Percentiles rank a stretch among this genome's conserved stretches.
These are phyloP conservation scores for Patella caerulea DNA, from an alignment of 2,888 invertebrate genomes.

Conservation along the genomic window DNA sequence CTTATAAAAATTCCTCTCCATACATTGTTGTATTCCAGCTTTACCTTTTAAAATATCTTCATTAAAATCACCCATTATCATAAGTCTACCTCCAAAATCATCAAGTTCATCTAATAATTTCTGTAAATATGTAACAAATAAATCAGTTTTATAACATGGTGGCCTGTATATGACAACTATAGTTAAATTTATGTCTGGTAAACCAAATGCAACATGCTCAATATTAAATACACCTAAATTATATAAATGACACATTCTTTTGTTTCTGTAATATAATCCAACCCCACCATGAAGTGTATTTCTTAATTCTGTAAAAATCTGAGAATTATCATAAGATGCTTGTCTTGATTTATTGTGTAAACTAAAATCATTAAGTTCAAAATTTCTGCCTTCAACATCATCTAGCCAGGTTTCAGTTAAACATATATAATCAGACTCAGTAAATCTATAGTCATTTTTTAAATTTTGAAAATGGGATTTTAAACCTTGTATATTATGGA, in stretches of 20 bases:
- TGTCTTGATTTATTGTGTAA: conserved; percentile 21
- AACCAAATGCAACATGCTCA: conserved; percentile 22
- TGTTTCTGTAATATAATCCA: background rate
- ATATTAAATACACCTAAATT: background rate
- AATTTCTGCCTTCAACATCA: background rate
- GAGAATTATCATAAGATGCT: conserved; percentile 6
- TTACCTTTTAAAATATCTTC: no score
- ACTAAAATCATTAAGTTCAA: conserved; percentile 17
- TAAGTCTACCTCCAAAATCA: background rate
- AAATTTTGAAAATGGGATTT: background rate
- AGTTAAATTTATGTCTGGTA: conserved; percentile 10
- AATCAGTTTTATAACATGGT: conserved; percentile 19
- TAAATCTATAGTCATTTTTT: background rate
- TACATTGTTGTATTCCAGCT: no score
- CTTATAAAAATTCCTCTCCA: no score
- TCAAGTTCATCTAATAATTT: conserved; percentile 6
- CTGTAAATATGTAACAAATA: conserved; percentile 14
- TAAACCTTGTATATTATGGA: background rate
- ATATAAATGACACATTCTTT: background rate
- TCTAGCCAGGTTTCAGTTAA: conserved; percentile 31
- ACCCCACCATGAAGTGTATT: conserved; percentile 26
- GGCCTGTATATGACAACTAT: conserved; percentile 22
- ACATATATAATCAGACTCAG: background rate
- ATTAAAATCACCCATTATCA: background rate
- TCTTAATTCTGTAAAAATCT: background rate